phyloP scores from a whole-genome alignment of 2,888 invertebrate genomes.

The Zaprionus obscuricornis region DNA sequence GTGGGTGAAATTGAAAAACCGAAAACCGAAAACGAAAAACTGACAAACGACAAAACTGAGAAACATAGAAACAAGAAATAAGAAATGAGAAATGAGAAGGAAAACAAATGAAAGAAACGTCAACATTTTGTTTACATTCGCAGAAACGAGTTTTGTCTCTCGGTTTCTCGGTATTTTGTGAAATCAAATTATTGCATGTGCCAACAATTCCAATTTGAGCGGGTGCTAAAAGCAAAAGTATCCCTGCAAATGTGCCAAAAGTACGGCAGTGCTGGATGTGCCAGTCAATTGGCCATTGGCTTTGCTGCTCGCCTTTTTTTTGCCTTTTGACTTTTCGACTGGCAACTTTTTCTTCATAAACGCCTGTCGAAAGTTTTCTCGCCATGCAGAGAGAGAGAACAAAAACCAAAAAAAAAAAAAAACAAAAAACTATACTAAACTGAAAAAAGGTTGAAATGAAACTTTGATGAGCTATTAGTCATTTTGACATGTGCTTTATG shows the following conservation, averaged over 20 bases:
- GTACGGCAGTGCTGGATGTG: background rate
- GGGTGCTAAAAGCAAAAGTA: slow-evolving; percentile 45
- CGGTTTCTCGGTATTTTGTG: slow-evolving; percentile 29
- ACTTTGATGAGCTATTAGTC: slow-evolving; percentile 72
- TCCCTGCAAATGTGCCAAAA: slow-evolving; percentile 3
- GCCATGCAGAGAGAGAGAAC: slow-evolving; percentile 23
- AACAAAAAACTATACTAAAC: slow-evolving; percentile 9
- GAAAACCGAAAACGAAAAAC: slow-evolving; percentile 41
- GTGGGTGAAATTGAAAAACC: slow-evolving; percentile 55
- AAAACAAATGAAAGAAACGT: too few relatives aligned
- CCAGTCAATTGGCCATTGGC: slow-evolving; percentile 49
- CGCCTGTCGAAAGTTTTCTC: slow-evolving; percentile 57
- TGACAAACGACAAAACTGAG: too few relatives aligned
- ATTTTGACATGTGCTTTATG: slow-evolving; percentile 66
- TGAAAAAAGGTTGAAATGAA: slow-evolving; percentile 57
- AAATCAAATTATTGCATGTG: slow-evolving; percentile 76
- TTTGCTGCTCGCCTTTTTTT: slow-evolving; percentile 10
- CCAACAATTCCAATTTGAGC: slow-evolving; percentile 60
- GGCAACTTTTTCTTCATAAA: slow-evolving; percentile 33
- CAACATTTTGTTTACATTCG: slow-evolving; percentile 55
- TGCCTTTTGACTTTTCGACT: slow-evolving; percentile 13
- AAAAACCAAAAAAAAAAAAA: slow-evolving; percentile 11
- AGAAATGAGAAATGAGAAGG: too few relatives aligned
- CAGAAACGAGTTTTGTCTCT: slow-evolving; percentile 23
- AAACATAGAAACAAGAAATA: too few relatives aligned